These are phyloP conservation scores for Buphagus erythrorhynchus DNA, from an alignment of 2,797 vertebrate species.

Conservation along the genomic window DNA sequence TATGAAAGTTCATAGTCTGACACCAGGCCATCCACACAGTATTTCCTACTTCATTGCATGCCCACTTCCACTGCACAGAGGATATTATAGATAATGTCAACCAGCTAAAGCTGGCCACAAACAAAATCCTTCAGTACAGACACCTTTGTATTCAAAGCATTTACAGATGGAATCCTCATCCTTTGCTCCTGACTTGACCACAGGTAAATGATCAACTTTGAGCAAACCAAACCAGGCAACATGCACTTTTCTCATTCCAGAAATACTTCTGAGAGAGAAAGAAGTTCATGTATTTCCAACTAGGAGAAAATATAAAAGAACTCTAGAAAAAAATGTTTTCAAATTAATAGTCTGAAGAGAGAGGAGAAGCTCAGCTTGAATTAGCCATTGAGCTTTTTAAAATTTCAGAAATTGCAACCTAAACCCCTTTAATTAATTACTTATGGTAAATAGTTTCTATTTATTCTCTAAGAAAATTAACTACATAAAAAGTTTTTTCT, in stretches of 20 bases:
- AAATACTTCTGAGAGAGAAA: background rate
- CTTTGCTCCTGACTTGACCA: background rate
- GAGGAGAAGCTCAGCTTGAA: background rate
- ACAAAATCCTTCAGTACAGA: background rate
- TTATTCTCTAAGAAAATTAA: background rate
- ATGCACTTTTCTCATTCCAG: background rate
- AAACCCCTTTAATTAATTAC: background rate
- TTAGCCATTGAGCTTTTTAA: background rate
- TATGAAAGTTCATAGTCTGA: background rate
- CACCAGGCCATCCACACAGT: background rate
- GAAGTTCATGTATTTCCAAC: background rate
- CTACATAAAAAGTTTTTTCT: fast-evolving
- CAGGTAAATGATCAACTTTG: background rate
- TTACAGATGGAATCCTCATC: fast-evolving
- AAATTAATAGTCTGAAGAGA: background rate
- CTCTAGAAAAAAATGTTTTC: background rate
- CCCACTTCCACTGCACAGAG: background rate
- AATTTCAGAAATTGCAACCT: background rate
- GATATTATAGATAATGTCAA: background rate
- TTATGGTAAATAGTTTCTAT: background rate
- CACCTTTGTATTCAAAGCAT: background rate
- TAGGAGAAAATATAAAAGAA: background rate
- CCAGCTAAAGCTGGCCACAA: background rate
- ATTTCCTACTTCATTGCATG: background rate
- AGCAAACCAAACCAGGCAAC: background rate